Evolutionary conservation across 2,797 vertebrate genomes (phyloP).

Genomic region (Sardinella longiceps): DNA sequence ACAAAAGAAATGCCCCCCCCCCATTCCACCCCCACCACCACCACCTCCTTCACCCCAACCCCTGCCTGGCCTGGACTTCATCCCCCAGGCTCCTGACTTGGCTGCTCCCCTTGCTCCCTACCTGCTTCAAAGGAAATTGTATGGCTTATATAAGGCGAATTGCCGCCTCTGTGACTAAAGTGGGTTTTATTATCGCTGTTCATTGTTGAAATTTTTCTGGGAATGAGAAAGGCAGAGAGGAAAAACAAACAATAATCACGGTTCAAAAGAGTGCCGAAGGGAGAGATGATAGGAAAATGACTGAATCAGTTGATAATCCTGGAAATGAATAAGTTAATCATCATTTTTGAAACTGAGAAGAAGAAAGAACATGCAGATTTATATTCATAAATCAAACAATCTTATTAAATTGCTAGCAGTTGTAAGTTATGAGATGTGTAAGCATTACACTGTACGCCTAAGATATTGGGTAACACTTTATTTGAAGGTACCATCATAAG

Average conservation of each 20-base stretch:
- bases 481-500: too few species aligned
- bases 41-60: not conserved
- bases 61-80: not conserved
- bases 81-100: slow-evolving; percentile 45
- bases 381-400: not conserved
- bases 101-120: slow-evolving; percentile 45
- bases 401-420: not conserved
- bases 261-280: not conserved
- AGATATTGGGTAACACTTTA: too few species aligned
- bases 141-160: slow-evolving; percentile 25
- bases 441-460: too few species aligned
- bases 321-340: too few species aligned
- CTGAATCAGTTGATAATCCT: not conserved
- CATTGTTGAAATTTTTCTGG: slow-evolving; percentile 23
- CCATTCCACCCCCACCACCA: too few species aligned
- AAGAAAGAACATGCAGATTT: not conserved
- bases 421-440: not conserved
- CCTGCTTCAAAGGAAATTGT: slow-evolving; percentile 51
- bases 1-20: slow-evolving; percentile 6
- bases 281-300: not conserved
- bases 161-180: slow-evolving; percentile 3
- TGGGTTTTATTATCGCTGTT: not conserved
- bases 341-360: not conserved
- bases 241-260: not conserved
- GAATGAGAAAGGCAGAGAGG: not conserved